Base-by-base conservation (phyloP, 2,113 vertebrate genomes). In the Antechinus flavipes region DNA sequence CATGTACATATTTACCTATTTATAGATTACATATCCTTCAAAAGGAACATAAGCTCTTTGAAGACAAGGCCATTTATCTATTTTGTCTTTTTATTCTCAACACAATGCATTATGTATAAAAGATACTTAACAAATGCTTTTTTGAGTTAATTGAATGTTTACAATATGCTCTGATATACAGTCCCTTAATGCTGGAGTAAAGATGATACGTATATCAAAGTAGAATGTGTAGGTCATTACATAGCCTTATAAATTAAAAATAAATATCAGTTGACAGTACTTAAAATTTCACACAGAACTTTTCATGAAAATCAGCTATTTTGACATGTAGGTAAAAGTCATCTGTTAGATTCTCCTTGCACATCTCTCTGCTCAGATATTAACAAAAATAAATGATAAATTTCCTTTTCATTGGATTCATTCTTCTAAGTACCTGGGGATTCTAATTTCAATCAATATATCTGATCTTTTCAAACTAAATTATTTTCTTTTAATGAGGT, bases 401-500 rank as follows among this genome's bases (percentile, higher is more conserved):
- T 94, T 96, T 93, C 52, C 76, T 95, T 96, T 97, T 91, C 93
- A 95, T 97, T 97, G 94, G 90, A 94, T 11, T 96, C 95, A 97
- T 94, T 96, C 90, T 96, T 95, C 90, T 42, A 95, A 97, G 93
- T 91, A 96, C 47, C 94, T 95, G 1, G 94, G 53, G 95, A 98
- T 96, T 97, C 94, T 93, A 91, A 95, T 94, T 96, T 97, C 91
- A 97, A 91, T 98, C 96, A 96, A 97, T 97, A 97, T 58, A 96
- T 92, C 35, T 95, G 94, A 96, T 96, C 94, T 97, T 96, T 98
- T 94, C 93, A 95, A 97, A 97, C 96, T 93, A 95, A 96, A 94
- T 98, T 95, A 95, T 89, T 91, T 94, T 96, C 46, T 92, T 96
- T 95, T 92, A 92, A 61, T 35, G 30, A 68, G 12, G 92, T n/a